Conservation (phyloP, 2,797 vertebrate genomes). For the Neosilurus mollespiculum region DNA sequence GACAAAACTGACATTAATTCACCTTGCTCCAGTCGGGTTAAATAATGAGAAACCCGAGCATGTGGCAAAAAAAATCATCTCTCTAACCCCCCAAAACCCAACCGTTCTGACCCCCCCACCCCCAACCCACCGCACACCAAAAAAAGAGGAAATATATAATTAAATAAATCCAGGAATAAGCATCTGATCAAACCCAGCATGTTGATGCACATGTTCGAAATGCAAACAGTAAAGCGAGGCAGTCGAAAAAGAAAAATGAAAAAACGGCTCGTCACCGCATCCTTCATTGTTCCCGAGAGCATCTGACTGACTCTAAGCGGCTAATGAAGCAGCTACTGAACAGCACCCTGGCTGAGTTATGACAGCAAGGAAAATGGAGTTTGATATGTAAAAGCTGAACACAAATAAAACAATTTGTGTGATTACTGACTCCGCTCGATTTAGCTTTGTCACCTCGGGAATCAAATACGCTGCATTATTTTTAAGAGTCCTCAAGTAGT, state of each 20-base stretch:
- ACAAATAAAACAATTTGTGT: slow-evolving; percentile 22
- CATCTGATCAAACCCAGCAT: background rate
- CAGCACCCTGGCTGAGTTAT: slow-evolving; percentile 12
- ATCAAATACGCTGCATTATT: background rate
- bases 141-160: background rate
- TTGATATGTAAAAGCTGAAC: slow-evolving; percentile 31
- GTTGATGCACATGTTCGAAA: slow-evolving; percentile 3
- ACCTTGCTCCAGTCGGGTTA: slow-evolving; percentile 25
- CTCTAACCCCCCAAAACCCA: no score
- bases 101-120: no score
- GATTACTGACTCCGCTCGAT: slow-evolving; percentile 23
- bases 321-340: slow-evolving; percentile 29
- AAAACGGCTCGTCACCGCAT: slow-evolving; percentile 5
- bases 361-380: slow-evolving; percentile 11
- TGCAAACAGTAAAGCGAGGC: slow-evolving; percentile 12
- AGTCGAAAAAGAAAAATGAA: slow-evolving; percentile 20
- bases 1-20: slow-evolving; percentile 44
- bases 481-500: background rate
- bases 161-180: background rate
- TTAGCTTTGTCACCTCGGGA: slow-evolving; percentile 20
- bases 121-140: no score
- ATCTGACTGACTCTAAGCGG: slow-evolving; percentile 9
- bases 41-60: slow-evolving; percentile 18
- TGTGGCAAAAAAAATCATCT: background rate
- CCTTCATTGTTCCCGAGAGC: slow-evolving; percentile 13